Conservation (phyloP, 2,888 invertebrate genomes). For the Apantesis nais region DNA sequence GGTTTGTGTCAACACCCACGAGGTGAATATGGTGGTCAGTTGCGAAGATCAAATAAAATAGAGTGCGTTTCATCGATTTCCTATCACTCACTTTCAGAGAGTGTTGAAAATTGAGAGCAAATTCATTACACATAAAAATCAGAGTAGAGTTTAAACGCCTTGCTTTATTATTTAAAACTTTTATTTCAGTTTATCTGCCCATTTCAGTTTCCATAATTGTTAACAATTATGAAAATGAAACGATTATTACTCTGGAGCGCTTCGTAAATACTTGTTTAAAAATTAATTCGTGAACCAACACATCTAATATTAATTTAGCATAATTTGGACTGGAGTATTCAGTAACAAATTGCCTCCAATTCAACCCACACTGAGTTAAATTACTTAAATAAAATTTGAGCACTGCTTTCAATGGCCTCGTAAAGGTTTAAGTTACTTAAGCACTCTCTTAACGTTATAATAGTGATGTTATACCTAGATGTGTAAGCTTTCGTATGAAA, state of each 20-base stretch:
- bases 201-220: neutral
- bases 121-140: neutral
- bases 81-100: neutral
- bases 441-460: constrained; percentile 19
- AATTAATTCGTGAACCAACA: constrained; percentile 6
- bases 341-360: constrained; percentile 39
- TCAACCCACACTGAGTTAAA: constrained; percentile 26
- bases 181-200: neutral
- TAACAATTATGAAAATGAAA: constrained; percentile 16
- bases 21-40: too few relatives aligned
- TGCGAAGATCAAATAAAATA: neutral
- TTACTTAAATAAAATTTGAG: constrained; percentile 50
- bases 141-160: neutral
- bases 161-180: neutral
- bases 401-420: constrained; percentile 35
- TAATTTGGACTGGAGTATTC: constrained; percentile 32
- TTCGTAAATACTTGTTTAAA: constrained; percentile 3
- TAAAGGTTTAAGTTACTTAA: constrained; percentile 46
- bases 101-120: neutral
- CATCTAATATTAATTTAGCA: constrained; percentile 22
- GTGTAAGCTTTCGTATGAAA: neutral
- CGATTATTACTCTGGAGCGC: constrained; percentile 1
- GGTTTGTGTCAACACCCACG: too few relatives aligned
- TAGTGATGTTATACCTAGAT: neutral
- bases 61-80: neutral